Evolutionary conservation across 1,140 invertebrate species (phyloP).

Genomic region (Scylla paramamosain): DNA sequence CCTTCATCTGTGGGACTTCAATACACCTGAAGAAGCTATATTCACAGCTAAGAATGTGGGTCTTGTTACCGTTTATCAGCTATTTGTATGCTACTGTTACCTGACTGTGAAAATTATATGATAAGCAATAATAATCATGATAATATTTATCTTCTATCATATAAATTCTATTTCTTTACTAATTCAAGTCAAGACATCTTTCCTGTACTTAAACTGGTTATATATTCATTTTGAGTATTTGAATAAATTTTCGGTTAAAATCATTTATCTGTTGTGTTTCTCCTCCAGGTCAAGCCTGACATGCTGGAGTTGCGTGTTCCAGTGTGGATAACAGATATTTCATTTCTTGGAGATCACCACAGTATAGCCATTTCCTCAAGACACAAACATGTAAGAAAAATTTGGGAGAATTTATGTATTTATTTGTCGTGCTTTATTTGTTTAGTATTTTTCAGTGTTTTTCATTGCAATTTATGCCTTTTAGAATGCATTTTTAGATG

Average conservation of each 20-base stretch:
- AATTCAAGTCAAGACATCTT: too few relatives aligned
- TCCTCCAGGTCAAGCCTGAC: constrained; percentile 85
- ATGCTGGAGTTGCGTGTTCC: constrained; percentile 88
- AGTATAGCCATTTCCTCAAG: constrained; percentile 85
- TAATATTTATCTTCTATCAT: too few relatives aligned
- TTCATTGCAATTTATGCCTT: not conserved
- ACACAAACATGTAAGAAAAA: constrained; percentile 85
- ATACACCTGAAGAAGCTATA: constrained; percentile 80
- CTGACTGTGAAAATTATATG: not conserved
- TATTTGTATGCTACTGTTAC: not conserved
- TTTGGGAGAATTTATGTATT: not conserved
- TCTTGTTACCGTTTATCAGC: constrained; percentile 47
- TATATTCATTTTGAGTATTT: not conserved
- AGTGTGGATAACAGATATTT: constrained; percentile 88
- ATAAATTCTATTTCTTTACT: too few relatives aligned
- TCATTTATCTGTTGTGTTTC: not conserved
- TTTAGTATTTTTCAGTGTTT: not conserved
- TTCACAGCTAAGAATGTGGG: constrained; percentile 88
- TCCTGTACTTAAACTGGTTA: not conserved
- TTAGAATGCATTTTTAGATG: too few relatives aligned
- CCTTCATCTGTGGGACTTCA: constrained; percentile 88
- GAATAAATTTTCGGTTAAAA: not conserved
- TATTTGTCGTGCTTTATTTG: not conserved
- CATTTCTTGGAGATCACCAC: constrained; percentile 83
- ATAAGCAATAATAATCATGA: not conserved